Conservation (phyloP, 2,888 invertebrate genomes). For the Chrysolina americana region DNA sequence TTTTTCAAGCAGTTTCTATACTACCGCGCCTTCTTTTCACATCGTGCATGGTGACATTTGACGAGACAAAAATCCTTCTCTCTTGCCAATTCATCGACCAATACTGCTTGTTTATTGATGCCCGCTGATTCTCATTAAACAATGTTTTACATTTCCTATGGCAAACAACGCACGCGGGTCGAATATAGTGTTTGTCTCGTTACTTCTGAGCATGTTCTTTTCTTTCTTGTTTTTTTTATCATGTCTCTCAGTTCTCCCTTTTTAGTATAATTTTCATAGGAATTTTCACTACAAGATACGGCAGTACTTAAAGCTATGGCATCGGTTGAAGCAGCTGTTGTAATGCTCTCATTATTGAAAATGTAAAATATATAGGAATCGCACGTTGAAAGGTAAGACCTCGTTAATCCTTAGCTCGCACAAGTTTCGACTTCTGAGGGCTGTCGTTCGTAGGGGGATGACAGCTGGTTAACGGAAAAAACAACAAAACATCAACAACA, state of each 20-base stretch:
- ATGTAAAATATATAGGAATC: too few species aligned
- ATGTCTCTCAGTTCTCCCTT: not conserved
- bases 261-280: constrained; percentile 35
- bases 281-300: not conserved
- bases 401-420: too few species aligned
- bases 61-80: constrained; percentile 21
- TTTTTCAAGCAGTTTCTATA: not conserved
- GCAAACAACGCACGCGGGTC: not conserved
- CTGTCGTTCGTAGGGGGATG: too few species aligned
- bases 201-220: not conserved
- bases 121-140: constrained; percentile 13
- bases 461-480: too few species aligned
- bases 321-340: not conserved
- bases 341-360: not conserved
- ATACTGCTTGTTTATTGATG: not conserved
- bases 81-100: constrained; percentile 18
- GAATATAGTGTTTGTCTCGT: not conserved
- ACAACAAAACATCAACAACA: too few species aligned
- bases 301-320: not conserved
- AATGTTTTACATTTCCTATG: not conserved
- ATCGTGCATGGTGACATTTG: constrained; percentile 11
- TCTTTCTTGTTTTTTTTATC: not conserved
- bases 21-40: constrained; percentile 1
- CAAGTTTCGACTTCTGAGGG: too few species aligned
- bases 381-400: too few species aligned